Percentiles rank a stretch among this genome's conserved stretches.
Conservation (phyloP, 2,888 invertebrate species). For the Drosophila mercatorum region DNA sequence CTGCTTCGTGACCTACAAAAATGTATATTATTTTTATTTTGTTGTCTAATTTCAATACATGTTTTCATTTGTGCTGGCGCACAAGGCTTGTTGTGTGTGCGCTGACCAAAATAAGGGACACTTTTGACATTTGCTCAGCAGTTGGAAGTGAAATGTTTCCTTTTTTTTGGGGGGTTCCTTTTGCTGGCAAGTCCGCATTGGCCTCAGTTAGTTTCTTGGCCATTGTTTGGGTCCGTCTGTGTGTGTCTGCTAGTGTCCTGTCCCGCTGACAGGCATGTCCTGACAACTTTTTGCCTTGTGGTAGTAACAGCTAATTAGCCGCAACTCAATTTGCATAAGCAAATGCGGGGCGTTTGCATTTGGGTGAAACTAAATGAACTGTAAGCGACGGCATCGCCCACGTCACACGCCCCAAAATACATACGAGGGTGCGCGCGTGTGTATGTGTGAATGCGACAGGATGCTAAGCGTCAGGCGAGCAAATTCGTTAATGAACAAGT, state of each 20-base stretch:
- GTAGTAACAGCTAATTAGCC: slow-evolving; percentile 60
- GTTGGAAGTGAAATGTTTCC: slow-evolving; percentile 34
- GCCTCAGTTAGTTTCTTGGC: slow-evolving; percentile 24
- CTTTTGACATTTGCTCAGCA: slow-evolving; percentile 51
- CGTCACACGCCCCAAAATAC: slow-evolving; percentile 39
- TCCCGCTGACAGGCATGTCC: slow-evolving; percentile 11
- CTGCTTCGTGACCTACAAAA: slow-evolving; percentile 32
- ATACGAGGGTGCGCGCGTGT: slow-evolving; percentile 12
- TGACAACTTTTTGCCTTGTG: slow-evolving; percentile 30
- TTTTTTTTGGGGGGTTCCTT: slow-evolving; percentile 10
- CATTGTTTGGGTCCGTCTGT: slow-evolving; percentile 6
- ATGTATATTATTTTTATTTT: slow-evolving; percentile 8
- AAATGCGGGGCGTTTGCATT: slow-evolving; percentile 50
- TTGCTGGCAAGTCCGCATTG: slow-evolving; percentile 29
- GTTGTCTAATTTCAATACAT: slow-evolving; percentile 35
- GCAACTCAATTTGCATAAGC: slow-evolving; percentile 62
- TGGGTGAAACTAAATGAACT: slow-evolving; percentile 61
- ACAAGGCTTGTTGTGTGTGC: slow-evolving; percentile 15
- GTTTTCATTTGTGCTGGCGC: slow-evolving; percentile 11
- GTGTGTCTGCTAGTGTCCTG: slow-evolving; percentile 5
- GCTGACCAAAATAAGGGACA: slow-evolving; percentile 31
- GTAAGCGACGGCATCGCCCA: slow-evolving; percentile 56
- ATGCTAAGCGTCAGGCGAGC: slow-evolving; percentile 33
- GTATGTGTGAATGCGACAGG: slow-evolving; percentile 19
- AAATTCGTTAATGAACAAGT: slow-evolving; percentile 65